phyloP scores from a whole-genome alignment of 2,113 vertebrate genomes.

The Labeo catla region DNA sequence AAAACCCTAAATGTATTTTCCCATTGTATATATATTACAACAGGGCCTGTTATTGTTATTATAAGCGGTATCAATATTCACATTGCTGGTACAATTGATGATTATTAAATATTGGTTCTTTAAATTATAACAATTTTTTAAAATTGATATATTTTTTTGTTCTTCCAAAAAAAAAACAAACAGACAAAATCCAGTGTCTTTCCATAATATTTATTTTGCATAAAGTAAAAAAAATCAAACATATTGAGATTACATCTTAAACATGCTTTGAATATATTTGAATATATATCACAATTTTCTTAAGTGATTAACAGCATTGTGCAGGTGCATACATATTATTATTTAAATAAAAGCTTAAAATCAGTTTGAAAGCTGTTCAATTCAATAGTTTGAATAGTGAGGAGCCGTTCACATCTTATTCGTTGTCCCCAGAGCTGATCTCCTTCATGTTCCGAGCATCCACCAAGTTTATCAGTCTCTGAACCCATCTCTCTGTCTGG shows the following conservation, averaged over 20 bases:
- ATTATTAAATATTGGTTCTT: not conserved
- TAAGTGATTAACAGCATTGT: not conserved
- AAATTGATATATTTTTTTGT: not conserved
- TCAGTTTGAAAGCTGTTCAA: not conserved
- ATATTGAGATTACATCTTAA: not conserved
- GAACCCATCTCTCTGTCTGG: not conserved
- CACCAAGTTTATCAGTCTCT: conserved; percentile 13
- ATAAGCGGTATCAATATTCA: not conserved
- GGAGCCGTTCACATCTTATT: not conserved
- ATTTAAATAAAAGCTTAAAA: not conserved
- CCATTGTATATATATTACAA: not conserved
- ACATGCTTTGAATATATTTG: not conserved
- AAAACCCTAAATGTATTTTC: too few relatives aligned
- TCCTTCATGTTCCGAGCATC: not conserved
- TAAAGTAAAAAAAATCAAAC: not conserved
- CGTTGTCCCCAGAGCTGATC: not conserved
- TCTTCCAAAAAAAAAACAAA: not conserved
- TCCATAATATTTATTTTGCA: conserved; percentile 1
- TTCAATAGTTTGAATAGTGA: not conserved
- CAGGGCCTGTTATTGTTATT: not conserved
- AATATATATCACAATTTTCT: not conserved
- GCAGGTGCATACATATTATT: not conserved
- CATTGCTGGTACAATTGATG: not conserved
- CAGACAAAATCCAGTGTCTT: not conserved
- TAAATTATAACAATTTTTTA: not conserved